Conservation (phyloP, 2,113 vertebrate species). For the Mola mola region DNA sequence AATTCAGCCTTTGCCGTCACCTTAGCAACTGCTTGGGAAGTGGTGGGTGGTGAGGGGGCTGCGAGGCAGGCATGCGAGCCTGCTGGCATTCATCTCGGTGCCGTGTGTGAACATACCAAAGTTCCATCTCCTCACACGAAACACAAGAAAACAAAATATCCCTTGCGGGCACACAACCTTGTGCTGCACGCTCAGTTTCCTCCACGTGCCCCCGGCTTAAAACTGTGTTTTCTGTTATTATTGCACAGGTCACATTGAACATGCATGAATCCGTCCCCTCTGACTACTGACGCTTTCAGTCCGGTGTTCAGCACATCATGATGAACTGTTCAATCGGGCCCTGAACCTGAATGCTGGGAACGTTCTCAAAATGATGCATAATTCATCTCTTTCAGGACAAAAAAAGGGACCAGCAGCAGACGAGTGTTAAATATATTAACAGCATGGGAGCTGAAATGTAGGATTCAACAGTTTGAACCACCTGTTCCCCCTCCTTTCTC, state of each 20-base stretch:
- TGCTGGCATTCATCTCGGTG: conserved; percentile 61
- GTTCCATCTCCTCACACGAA: conserved; percentile 56
- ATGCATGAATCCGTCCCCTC: neutral
- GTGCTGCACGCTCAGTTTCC: too few species aligned
- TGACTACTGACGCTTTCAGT: neutral
- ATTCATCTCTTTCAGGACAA: conserved; percentile 41
- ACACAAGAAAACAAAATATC: too few species aligned
- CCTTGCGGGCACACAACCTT: too few species aligned
- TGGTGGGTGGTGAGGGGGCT: conserved; percentile 83
- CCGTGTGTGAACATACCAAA: conserved; percentile 50
- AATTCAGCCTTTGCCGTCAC: conserved; percentile 84
- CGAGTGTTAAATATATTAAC: conserved; percentile 33
- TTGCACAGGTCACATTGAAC: too few species aligned
- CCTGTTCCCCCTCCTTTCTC: conserved; percentile 66
- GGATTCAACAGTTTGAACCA: conserved; percentile 81
- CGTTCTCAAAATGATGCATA: conserved; percentile 53
- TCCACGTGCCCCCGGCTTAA: too few species aligned
- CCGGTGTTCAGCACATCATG: neutral
- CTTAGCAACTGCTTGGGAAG: conserved; percentile 83
- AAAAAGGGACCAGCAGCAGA: conserved; percentile 24
- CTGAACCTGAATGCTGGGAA: conserved; percentile 49
- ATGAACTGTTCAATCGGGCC: too few species aligned
- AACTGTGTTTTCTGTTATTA: too few species aligned
- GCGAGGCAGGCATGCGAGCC: conserved; percentile 73
- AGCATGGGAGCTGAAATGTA: conserved; percentile 43